Conservation (phyloP, 1,140 invertebrate species). For the Nephotettix cincticeps region DNA sequence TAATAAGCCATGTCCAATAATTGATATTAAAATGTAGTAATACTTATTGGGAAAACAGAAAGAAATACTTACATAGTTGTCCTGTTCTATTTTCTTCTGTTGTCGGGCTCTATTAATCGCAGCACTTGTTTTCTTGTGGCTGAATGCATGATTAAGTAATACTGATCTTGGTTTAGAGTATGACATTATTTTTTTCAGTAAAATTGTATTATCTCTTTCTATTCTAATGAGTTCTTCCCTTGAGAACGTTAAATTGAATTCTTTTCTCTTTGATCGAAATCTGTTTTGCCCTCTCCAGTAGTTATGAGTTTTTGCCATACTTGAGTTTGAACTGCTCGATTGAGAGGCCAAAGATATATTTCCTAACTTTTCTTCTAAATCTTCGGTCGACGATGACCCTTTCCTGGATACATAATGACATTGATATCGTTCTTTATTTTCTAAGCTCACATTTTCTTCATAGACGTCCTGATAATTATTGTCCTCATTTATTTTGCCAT, state of each 20-base stretch:
- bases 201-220: not conserved
- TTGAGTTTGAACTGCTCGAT: not conserved
- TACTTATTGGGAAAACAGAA: no score
- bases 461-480: no score
- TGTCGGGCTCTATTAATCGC: slow-evolving; percentile 1
- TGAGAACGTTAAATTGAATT: not conserved
- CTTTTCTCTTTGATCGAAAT: not conserved
- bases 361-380: not conserved
- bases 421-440: no score
- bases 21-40: no score
- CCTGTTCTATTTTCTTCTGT: not conserved
- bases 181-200: slow-evolving; percentile 5
- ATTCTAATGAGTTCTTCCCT: not conserved
- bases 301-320: not conserved
- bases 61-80: not conserved
- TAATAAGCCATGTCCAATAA: no score
- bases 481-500: no score
- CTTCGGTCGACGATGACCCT: no score
- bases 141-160: not conserved
- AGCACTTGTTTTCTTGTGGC: not conserved
- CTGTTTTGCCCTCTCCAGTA: not conserved
- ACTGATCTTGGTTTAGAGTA: not conserved
- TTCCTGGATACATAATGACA: no score
- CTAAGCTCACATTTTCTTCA: no score
- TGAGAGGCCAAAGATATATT: not conserved